These are phyloP conservation scores for Megalops atlanticus DNA, from an alignment of 2,113 vertebrate genomes.

Conservation along the genomic window DNA sequence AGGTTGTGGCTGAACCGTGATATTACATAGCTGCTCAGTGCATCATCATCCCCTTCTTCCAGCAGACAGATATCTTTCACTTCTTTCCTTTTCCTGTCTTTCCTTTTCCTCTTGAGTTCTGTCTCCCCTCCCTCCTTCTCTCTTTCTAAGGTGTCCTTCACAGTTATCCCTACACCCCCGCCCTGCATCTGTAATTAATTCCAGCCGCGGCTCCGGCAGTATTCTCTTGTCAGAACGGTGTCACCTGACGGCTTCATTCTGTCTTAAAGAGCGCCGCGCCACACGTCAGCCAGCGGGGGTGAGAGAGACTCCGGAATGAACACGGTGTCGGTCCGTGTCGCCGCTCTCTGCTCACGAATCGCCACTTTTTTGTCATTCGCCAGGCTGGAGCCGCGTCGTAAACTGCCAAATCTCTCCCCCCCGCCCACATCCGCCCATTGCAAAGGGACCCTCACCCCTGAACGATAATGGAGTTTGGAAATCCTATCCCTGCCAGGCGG, in stretches of 20 bases:
- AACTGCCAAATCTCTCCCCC: not conserved
- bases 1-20: not conserved
- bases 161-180: not conserved
- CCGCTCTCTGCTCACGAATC: not conserved
- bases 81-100: not conserved
- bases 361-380: constrained; percentile 21
- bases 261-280: not conserved
- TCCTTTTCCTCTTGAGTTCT: no score
- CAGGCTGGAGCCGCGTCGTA: not conserved
- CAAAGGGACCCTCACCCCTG: constrained; percentile 22
- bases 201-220: not conserved
- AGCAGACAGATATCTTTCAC: not conserved
- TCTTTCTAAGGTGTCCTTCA: not conserved
- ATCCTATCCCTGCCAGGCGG: constrained; percentile 37
- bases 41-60: not conserved
- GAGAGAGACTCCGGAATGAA: constrained; percentile 34
- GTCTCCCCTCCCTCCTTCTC: not conserved
- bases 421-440: constrained; percentile 1
- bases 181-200: not conserved
- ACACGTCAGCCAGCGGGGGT: not conserved
- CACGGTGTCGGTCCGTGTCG: constrained; percentile 10
- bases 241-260: not conserved
- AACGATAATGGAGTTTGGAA: constrained; percentile 43
- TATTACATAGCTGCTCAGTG: not conserved
- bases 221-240: not conserved